phyloP scores from a whole-genome alignment of 2,797 vertebrate species.

The Xenopus petersii region DNA sequence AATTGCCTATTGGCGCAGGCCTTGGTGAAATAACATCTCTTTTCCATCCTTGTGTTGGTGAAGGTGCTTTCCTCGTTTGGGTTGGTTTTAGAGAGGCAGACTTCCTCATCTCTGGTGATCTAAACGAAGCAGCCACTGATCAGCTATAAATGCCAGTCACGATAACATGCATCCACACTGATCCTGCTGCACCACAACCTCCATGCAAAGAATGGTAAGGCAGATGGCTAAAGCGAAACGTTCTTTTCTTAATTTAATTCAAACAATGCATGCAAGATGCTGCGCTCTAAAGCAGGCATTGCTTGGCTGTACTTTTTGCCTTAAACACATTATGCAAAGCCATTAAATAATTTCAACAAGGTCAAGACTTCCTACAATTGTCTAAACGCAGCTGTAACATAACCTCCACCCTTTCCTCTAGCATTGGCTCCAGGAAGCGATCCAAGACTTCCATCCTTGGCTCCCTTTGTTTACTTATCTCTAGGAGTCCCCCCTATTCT shows the following conservation, averaged over 20 bases:
- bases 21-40: slow-evolving; percentile 37
- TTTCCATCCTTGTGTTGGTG: slow-evolving; percentile 32
- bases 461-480: slow-evolving; percentile 43
- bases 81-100: slow-evolving; percentile 35
- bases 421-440: slow-evolving; percentile 46
- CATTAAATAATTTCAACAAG: slow-evolving; percentile 48
- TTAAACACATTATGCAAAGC: slow-evolving; percentile 43
- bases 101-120: slow-evolving; percentile 44
- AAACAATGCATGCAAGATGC: neutral
- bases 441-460: slow-evolving; percentile 47
- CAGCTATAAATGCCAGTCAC: slow-evolving; percentile 42
- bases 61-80: slow-evolving; percentile 41
- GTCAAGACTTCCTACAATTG: slow-evolving; percentile 49
- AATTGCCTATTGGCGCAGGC: slow-evolving; percentile 40
- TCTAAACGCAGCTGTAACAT: slow-evolving; percentile 44
- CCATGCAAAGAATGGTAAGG: slow-evolving; percentile 24
- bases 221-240: slow-evolving; percentile 1
- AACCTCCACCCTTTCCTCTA: slow-evolving; percentile 47
- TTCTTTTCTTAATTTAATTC: slow-evolving; percentile 15
- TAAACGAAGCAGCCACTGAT: slow-evolving; percentile 49
- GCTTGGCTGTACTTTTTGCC: slow-evolving; percentile 39
- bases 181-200: slow-evolving; percentile 26
- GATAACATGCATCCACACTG: slow-evolving; percentile 42
- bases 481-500: slow-evolving; percentile 31
- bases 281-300: slow-evolving; percentile 30